Base-by-base conservation (phyloP, 1,140 invertebrate species). In the Pantala flavescens region DNA sequence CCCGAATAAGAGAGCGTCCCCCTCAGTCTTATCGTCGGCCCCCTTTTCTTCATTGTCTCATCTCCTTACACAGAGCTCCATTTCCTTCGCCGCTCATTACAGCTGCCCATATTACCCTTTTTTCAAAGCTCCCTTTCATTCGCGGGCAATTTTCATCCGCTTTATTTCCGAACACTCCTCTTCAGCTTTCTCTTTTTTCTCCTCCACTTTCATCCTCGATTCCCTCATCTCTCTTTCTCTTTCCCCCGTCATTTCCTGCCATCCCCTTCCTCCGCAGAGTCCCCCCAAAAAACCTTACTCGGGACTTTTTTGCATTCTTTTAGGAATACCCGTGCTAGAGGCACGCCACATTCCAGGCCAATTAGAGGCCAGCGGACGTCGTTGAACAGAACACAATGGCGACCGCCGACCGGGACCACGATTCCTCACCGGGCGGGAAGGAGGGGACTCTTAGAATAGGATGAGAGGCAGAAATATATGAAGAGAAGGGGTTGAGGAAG, bases 291-390 rank as follows among this genome's bases (percentile, higher is more conserved):
- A 63, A 63, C 49, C 49, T 12, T 63, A 3, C 49, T 63, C 49
- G 3, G 49, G 49, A 21, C n/a, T 63, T 63, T 19, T 63, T 63
- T 12, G 49, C 49, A 63, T 63, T 63, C 49, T 63, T 63, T 63
- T 63, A 63, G 49, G 49, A 63, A 63, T 63, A 63, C 49, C 49
- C 49, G n/a, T 63, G 49, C 49, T 63, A 63, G 49, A 21, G 49
- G 49, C 49, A 63, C 49, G 49, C 49, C 49, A 63, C 49, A 63
- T 63, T 63, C 49, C 49, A 7, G 49, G 49, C 49, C 49, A 63
- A 63, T 63, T 63, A 63, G 49, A 63, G n/a, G 49, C 49, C 49
- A 63, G 49, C 49, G 49, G 49, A 63, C 49, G 49, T 63, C 49
- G 49, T 21, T 63, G 49, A 63, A 21, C 16, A 63, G 49, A 63